These are phyloP conservation scores for Campylorhamphus procurvoides DNA, from an alignment of 2,113 vertebrate genomes.

Conservation along the genomic window DNA sequence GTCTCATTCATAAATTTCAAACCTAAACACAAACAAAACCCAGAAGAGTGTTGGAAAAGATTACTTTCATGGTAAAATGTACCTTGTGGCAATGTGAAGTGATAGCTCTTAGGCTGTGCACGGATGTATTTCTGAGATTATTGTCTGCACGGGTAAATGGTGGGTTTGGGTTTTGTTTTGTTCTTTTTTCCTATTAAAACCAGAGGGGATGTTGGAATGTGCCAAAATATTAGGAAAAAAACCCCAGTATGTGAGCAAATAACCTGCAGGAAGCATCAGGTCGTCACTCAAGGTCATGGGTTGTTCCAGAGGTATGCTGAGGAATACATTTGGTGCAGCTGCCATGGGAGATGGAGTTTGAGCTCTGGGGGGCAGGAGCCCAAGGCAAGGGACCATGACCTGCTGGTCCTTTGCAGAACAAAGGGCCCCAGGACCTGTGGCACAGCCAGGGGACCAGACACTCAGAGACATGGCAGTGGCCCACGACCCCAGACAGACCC, in stretches of 20 bases:
- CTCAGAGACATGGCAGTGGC: rapidly evolving
- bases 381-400: neutral
- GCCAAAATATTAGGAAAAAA: neutral
- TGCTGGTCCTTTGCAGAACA: neutral
- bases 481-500: neutral
- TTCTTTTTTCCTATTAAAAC: neutral
- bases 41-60: neutral
- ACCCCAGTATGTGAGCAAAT: neutral
- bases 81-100: neutral
- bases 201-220: neutral
- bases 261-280: neutral
- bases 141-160: neutral
- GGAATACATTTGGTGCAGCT: neutral
- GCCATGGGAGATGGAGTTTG: neutral
- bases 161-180: neutral
- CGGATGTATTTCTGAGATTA: neutral
- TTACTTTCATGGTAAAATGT: neutral
- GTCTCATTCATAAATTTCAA: neutral
- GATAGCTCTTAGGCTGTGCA: neutral
- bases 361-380: neutral
- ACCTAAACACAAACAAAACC: neutral
- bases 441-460: neutral
- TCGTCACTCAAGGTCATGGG: neutral
- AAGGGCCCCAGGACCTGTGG: neutral
- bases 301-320: neutral